Conservation (phyloP, 2,113 vertebrate species). For the Struthidea cinerea region DNA sequence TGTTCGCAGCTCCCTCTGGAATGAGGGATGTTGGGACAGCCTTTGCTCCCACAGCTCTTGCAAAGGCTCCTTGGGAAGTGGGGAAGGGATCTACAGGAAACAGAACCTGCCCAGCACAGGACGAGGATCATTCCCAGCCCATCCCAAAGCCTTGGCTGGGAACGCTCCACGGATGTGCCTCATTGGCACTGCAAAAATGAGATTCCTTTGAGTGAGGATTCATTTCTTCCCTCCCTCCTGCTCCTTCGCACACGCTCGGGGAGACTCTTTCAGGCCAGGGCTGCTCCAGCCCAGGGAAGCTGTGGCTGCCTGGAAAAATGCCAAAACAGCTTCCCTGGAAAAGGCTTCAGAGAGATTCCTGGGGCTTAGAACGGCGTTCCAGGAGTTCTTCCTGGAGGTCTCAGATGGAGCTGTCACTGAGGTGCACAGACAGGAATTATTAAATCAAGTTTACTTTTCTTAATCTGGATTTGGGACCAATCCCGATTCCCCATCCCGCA, state of each 20-base stretch:
- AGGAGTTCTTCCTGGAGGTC: background rate
- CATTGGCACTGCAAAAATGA: background rate
- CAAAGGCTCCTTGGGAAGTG: background rate
- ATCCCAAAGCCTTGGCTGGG: background rate
- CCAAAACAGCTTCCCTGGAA: background rate
- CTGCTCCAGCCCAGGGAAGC: background rate
- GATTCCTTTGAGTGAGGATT: background rate
- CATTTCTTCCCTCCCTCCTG: background rate
- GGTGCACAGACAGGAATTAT: background rate
- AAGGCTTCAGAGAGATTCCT: background rate
- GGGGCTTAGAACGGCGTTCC: accelerated
- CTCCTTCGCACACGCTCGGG: background rate
- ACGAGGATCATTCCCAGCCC: background rate
- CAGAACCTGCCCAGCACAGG: background rate
- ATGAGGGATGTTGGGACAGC: background rate
- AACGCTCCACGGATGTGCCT: background rate
- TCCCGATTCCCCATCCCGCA: background rate
- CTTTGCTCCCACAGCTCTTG: background rate
- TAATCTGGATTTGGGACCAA: background rate
- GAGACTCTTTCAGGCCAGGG: background rate
- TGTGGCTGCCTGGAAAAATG: background rate
- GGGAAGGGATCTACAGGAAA: background rate
- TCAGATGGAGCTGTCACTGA: background rate
- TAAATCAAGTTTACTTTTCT: background rate
- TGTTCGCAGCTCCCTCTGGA: background rate